phyloP scores from a whole-genome alignment of 2,113 vertebrate species.

The Phycodurus eques region DNA sequence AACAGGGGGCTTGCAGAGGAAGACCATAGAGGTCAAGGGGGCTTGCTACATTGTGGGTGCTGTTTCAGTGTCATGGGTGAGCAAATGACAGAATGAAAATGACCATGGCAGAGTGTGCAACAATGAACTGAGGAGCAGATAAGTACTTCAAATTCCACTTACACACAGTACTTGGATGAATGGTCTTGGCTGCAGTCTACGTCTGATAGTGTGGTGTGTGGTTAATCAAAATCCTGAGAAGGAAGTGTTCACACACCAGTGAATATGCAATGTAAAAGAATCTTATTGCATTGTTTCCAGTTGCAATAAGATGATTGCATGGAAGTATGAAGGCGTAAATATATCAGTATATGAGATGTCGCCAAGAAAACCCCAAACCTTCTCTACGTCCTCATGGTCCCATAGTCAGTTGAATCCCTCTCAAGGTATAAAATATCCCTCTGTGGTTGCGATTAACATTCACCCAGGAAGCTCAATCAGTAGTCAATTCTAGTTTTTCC shows the following conservation, averaged over 20 bases:
- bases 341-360: constrained; percentile 40
- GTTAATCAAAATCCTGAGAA: constrained; percentile 27
- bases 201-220: constrained; percentile 23
- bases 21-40: background rate
- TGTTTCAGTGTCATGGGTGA: background rate
- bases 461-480: constrained; percentile 73
- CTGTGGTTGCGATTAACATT: constrained; percentile 63
- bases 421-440: constrained; percentile 55
- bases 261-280: constrained; percentile 40
- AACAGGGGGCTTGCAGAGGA: background rate
- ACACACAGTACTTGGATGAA: background rate
- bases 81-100: background rate
- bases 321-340: constrained; percentile 42
- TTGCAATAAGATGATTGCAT: constrained; percentile 49
- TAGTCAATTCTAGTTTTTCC: constrained; percentile 58
- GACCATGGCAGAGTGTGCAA: background rate
- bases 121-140: background rate
- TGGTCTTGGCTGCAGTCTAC: background rate
- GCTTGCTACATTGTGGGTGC: background rate
- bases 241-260: constrained; percentile 44
- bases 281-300: constrained; percentile 56
- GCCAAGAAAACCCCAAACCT: constrained; percentile 18
- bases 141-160: background rate
- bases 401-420: constrained; percentile 36
- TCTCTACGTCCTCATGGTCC: constrained; percentile 21